Percentiles rank a stretch among this genome's conserved stretches.
Conservation (phyloP, 2,888 invertebrate genomes). For the Drymonia ruficornis region DNA sequence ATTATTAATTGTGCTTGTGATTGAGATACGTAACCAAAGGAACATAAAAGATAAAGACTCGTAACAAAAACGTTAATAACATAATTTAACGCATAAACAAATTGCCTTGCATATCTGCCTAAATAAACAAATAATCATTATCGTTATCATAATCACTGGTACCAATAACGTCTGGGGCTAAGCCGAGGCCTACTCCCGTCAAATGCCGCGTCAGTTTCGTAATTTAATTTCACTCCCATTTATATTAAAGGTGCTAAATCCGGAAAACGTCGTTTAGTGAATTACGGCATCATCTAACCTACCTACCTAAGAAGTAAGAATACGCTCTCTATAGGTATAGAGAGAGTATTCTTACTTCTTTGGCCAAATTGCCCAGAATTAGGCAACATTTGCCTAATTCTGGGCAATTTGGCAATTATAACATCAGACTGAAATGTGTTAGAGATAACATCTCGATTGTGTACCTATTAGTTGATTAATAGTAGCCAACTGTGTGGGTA, state of each 20-base stretch:
- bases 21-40: too few species aligned
- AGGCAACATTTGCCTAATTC: too few species aligned
- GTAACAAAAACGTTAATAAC: neutral
- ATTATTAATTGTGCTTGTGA: too few species aligned
- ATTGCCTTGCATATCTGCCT: neutral
- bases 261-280: constrained; percentile 2
- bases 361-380: too few species aligned
- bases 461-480: too few species aligned
- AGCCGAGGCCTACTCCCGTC: neutral
- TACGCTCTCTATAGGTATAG: too few species aligned
- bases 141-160: neutral
- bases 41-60: neutral
- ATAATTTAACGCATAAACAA: neutral
- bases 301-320: too few species aligned
- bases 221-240: constrained; percentile 7
- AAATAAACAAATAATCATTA: neutral
- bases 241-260: constrained; percentile 6
- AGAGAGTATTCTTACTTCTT: too few species aligned
- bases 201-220: neutral
- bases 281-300: neutral
- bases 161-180: neutral
- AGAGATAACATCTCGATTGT: too few species aligned
- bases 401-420: too few species aligned
- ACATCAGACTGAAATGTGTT: too few species aligned
- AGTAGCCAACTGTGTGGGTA: too few species aligned